These are phyloP conservation scores for Leptinotarsa rubiginosa DNA, from an alignment of 2,888 invertebrate species.

Conservation along the genomic window DNA sequence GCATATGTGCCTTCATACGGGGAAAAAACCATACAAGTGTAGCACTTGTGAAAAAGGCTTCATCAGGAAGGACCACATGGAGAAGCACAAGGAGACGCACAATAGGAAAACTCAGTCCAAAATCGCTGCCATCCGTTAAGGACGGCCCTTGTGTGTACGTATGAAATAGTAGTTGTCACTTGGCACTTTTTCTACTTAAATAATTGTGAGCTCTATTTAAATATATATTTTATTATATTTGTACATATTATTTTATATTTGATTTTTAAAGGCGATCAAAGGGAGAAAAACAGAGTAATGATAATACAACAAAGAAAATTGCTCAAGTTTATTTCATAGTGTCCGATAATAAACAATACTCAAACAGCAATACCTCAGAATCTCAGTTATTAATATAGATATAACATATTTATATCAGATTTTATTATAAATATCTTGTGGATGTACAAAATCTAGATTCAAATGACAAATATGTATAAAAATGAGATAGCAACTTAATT, in stretches of 20 bases:
- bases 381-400: slow-evolving; percentile 65
- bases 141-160: slow-evolving; percentile 49
- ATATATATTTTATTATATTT: slow-evolving; percentile 50
- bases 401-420: slow-evolving; percentile 66
- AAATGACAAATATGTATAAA: slow-evolving; percentile 55
- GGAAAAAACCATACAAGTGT: slow-evolving; percentile 85
- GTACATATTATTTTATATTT: slow-evolving; percentile 56
- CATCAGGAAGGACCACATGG: slow-evolving; percentile 91
- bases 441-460: slow-evolving; percentile 65
- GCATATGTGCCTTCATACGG: slow-evolving; percentile 89
- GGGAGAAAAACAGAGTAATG: slow-evolving; percentile 53
- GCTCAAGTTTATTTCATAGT: slow-evolving; percentile 57
- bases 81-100: slow-evolving; percentile 87
- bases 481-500: slow-evolving; percentile 34
- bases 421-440: slow-evolving; percentile 62
- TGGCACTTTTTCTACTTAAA: slow-evolving; percentile 59
- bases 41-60: slow-evolving; percentile 87
- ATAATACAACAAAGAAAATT: slow-evolving; percentile 50
- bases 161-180: slow-evolving; percentile 54
- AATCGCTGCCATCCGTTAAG: slow-evolving; percentile 52
- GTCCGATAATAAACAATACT: slow-evolving; percentile 60
- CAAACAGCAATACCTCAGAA: slow-evolving; percentile 68
- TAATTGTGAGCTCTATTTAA: slow-evolving; percentile 51
- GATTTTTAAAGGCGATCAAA: slow-evolving; percentile 45
- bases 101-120: slow-evolving; percentile 69